These are phyloP conservation scores for Lutra lutra DNA, from an alignment of 2,797 vertebrate species.

Conservation along the genomic window DNA sequence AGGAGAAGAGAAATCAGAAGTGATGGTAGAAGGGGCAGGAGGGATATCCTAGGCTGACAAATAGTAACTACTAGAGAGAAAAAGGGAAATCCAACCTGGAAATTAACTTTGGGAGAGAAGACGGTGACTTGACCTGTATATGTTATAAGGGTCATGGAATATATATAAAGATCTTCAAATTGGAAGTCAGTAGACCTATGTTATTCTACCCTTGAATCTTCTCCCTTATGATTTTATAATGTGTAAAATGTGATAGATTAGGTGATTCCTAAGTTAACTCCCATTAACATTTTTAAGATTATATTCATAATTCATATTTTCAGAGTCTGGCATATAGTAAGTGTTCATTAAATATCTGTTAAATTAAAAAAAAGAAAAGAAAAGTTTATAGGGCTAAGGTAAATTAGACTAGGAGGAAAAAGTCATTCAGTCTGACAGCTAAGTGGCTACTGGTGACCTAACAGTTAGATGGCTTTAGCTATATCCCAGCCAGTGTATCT, in stretches of 20 bases:
- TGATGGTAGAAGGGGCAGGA: not conserved
- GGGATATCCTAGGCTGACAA: not conserved
- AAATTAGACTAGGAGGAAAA: not conserved
- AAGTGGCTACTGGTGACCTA: not conserved
- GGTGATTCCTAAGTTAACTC: slow-evolving; percentile 46
- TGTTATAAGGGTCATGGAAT: not conserved
- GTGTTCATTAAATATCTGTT: slow-evolving; percentile 13
- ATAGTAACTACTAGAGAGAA: not conserved
- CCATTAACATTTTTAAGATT: not conserved
- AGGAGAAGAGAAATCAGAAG: not conserved
- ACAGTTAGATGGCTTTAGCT: not conserved
- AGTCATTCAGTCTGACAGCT: not conserved
- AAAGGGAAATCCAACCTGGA: not conserved
- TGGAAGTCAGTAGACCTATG: not conserved
- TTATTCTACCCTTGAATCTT: not conserved
- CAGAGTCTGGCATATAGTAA: not conserved
- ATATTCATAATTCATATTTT: not conserved
- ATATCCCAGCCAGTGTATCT: not conserved
- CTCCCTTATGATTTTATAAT: slow-evolving; percentile 5
- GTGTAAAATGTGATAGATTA: not conserved
- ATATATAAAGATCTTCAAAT: not conserved
- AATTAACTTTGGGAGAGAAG: not conserved
- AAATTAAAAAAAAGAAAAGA: slow-evolving; percentile 22
- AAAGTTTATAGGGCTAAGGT: not conserved
- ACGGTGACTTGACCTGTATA: not conserved